Percentiles rank a stretch among this genome's conserved stretches.
Evolutionary conservation across 2,113 vertebrate genomes (phyloP).

Genomic region (Charina bottae): DNA sequence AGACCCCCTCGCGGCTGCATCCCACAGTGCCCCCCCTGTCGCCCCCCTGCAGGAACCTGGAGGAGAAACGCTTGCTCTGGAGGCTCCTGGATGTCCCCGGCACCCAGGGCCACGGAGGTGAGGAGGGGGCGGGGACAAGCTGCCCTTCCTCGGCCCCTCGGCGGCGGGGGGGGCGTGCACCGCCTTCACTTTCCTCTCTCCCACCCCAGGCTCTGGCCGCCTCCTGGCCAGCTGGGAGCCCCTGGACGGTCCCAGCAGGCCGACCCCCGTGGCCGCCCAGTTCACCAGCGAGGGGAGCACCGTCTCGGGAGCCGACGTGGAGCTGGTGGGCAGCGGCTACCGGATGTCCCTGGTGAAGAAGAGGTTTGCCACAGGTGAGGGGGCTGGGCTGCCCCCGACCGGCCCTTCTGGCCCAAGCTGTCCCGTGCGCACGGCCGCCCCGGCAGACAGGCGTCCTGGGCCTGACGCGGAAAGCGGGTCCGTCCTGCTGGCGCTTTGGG

Average conservation of each 20-base stretch:
- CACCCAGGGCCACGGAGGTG: conserved; percentile 85
- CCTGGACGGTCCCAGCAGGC: conserved; percentile 79
- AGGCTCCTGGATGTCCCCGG: conserved; percentile 85
- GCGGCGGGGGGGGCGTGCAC: accelerated
- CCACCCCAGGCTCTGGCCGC: conserved; percentile 73
- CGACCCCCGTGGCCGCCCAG: conserved; percentile 89
- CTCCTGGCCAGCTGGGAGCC: conserved; percentile 93
- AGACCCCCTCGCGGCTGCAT: neutral
- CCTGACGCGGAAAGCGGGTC: neutral
- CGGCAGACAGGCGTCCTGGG: neutral
- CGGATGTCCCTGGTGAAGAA: conserved; percentile 96
- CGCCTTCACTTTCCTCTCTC: neutral
- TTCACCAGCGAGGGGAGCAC: conserved; percentile 92
- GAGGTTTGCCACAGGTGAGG: conserved; percentile 91
- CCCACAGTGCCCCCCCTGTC: neutral
- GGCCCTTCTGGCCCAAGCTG: neutral
- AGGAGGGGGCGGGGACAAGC: conserved; percentile 13
- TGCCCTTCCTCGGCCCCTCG: neutral
- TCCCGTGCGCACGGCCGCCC: no score
- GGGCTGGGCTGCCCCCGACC: neutral
- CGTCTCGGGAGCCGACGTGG: conserved; percentile 86
- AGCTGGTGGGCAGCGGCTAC: conserved; percentile 88
- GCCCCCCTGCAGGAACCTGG: conserved; percentile 80
- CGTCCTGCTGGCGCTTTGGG: no score
- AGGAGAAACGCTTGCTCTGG: conserved; percentile 90